Percentiles rank a stretch among this genome's conserved stretches.
Conservation (phyloP, 2,113 vertebrate species). For the Anguilla japonica region DNA sequence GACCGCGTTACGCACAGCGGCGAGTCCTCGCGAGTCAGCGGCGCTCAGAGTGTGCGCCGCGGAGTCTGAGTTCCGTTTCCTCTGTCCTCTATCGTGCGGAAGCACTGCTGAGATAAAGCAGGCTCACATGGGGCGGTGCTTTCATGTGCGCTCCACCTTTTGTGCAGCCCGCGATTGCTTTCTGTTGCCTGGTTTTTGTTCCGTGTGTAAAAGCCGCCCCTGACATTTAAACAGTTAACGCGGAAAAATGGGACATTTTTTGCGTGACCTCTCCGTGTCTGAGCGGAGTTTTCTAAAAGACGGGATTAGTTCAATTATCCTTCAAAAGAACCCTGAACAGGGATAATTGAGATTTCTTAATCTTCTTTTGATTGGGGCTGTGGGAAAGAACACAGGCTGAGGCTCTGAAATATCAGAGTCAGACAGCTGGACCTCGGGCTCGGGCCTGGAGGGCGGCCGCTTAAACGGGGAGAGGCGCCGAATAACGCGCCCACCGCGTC, state of each 20-base stretch:
- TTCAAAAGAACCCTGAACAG: slow-evolving; percentile 7
- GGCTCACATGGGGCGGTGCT: background rate
- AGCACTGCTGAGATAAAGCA: background rate
- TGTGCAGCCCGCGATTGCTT: background rate
- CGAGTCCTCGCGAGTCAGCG: background rate
- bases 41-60: background rate
- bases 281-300: slow-evolving; percentile 7
- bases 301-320: slow-evolving; percentile 26
- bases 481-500: background rate
- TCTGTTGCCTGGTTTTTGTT: background rate
- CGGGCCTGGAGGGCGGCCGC: background rate
- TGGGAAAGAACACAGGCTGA: background rate
- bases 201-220: background rate
- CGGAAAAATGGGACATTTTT: background rate
- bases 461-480: background rate
- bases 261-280: slow-evolving; percentile 5
- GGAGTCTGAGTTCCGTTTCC: background rate
- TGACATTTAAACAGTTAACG: background rate
- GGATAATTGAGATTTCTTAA: slow-evolving; percentile 31
- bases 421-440: background rate
- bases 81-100: background rate
- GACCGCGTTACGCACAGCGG: background rate
- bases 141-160: background rate
- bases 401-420: slow-evolving; percentile 6
- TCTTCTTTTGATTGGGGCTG: slow-evolving; percentile 29